Percentiles rank a stretch among this genome's conserved stretches.
phyloP scores from a whole-genome alignment of 2,888 invertebrate species.

The Chrysopilus asiliformis region DNA sequence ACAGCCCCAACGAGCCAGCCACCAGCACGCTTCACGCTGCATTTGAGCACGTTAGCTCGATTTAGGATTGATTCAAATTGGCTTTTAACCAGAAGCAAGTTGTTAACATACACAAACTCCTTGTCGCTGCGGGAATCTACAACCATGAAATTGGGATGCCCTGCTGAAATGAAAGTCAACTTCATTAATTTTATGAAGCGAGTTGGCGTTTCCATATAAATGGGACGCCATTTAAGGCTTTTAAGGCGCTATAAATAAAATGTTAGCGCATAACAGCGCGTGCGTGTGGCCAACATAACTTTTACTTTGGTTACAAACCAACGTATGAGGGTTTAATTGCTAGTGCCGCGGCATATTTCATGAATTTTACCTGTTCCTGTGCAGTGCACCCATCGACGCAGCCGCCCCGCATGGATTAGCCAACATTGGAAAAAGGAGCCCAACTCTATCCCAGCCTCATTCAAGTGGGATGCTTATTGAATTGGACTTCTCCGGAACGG shows the following conservation, averaged over 20 bases:
- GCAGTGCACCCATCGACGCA: no score
- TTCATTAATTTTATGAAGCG: constrained; percentile 13
- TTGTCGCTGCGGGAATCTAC: constrained; percentile 10
- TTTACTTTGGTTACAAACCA: constrained; percentile 8
- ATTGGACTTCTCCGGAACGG: no score
- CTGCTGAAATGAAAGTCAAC: constrained; percentile 7
- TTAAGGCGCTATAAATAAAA: constrained; percentile 13
- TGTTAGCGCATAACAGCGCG: constrained; percentile 10
- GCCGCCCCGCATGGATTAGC: no score
- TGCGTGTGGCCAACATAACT: constrained; percentile 12
- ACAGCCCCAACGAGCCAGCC: no score
- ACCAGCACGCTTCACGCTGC: no score
- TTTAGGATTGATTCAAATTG: no score
- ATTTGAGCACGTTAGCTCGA: neutral
- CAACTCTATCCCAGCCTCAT: no score
- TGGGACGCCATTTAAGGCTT: constrained; percentile 11
- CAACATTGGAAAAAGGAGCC: no score
- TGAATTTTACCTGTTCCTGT: no score
- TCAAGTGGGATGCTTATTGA: no score
- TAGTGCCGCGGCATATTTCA: no score
- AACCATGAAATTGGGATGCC: constrained; percentile 11
- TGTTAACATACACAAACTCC: constrained; percentile 13
- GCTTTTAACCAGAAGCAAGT: constrained; percentile 15
- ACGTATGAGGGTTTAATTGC: constrained; percentile 8
- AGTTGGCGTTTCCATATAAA: constrained; percentile 15